These are phyloP conservation scores for Orchesellides sinensis DNA, from an alignment of 2,888 invertebrate species.

Conservation along the genomic window DNA sequence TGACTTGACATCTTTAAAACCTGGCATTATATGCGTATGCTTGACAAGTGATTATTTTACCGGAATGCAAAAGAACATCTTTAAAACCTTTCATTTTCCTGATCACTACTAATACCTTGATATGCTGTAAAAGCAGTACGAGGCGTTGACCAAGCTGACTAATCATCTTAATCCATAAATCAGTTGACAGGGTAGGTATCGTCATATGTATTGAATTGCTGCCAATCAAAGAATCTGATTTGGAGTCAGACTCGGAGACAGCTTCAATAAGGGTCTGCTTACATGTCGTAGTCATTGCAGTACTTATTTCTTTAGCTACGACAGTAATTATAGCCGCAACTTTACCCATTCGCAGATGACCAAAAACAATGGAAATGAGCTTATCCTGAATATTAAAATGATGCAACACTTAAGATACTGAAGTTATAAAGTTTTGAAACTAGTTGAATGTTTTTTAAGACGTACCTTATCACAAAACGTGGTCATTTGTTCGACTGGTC, in stretches of 20 bases:
- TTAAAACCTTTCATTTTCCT: background rate
- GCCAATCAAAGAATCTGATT: slow-evolving; percentile 71
- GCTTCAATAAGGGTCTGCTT: slow-evolving; percentile 74
- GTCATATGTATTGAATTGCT: slow-evolving; percentile 72
- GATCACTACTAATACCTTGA: slow-evolving; percentile 44
- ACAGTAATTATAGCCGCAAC: slow-evolving; percentile 73
- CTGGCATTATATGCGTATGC: no score
- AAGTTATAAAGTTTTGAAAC: background rate
- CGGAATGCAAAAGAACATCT: no score
- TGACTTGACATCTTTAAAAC: no score
- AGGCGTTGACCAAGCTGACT: slow-evolving; percentile 71
- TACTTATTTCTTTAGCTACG: slow-evolving; percentile 73
- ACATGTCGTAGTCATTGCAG: slow-evolving; percentile 73
- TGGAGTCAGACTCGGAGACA: slow-evolving; percentile 73
- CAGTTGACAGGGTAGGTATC: slow-evolving; percentile 70
- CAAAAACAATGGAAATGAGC: slow-evolving; percentile 78
- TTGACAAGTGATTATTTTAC: no score
- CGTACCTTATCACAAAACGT: slow-evolving; percentile 82
- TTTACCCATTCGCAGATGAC: slow-evolving; percentile 77
- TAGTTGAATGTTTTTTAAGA: background rate
- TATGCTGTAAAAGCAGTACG: slow-evolving; percentile 71
- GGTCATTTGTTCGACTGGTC: slow-evolving; percentile 83
- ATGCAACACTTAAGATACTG: background rate
- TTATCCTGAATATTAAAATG: slow-evolving; percentile 76
- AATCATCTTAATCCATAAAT: slow-evolving; percentile 74